A percentile compares a stretch with the other conserved stretches of the same genome.
Evolutionary conservation across 2,888 invertebrate genomes (phyloP).

Genomic region (Heliconius cydno): DNA sequence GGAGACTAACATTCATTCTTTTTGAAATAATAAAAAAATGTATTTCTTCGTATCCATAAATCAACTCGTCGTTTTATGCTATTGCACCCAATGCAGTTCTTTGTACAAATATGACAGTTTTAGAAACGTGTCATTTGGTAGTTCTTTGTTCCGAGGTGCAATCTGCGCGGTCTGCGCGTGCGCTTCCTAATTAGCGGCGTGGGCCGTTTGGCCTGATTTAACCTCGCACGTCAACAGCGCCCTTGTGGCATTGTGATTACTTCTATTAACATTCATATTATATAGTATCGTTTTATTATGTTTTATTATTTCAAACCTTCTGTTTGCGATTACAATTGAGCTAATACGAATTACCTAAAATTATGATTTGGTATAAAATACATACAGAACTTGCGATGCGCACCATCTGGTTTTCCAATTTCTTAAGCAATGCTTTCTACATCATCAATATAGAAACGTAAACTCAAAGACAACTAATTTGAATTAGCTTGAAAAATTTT

Average conservation of each 20-base stretch:
- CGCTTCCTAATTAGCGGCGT: constrained; percentile 78
- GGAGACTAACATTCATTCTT: neutral
- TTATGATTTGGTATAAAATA: neutral
- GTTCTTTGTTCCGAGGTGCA: constrained; percentile 65
- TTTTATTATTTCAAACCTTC: neutral
- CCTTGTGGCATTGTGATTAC: constrained; percentile 29
- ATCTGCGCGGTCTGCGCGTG: constrained; percentile 69
- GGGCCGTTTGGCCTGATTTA: constrained; percentile 72
- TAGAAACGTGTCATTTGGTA: constrained; percentile 61
- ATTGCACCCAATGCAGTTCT: constrained; percentile 18
- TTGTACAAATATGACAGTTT: constrained; percentile 19
- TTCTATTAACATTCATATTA: neutral
- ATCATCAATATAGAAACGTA: no score
- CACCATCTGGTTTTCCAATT: no score
- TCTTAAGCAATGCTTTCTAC: no score
- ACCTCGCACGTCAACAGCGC: constrained; percentile 65
- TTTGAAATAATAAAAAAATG: neutral
- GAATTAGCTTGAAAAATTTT: no score
- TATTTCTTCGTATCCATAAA: constrained; percentile 25
- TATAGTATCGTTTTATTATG: neutral
- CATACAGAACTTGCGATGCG: no score
- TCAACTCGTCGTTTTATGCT: constrained; percentile 18
- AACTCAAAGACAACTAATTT: no score
- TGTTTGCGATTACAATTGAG: neutral
- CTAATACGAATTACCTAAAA: neutral